Evolutionary conservation across 2,888 invertebrate genomes (phyloP).

Genomic region (Caenorhabditis afra): DNA sequence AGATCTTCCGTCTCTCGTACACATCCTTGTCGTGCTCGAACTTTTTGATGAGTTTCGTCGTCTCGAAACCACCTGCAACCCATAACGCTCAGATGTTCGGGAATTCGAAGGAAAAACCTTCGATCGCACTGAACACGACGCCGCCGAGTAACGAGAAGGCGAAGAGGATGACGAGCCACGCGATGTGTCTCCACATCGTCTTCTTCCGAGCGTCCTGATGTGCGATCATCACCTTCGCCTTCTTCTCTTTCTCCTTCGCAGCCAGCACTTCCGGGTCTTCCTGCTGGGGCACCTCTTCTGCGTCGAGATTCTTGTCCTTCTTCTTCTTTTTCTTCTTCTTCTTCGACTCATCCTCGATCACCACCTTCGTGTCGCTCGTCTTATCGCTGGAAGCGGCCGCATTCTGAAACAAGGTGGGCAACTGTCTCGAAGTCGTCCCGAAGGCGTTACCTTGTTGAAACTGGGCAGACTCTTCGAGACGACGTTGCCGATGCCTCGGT

Average conservation of each 20-base stretch:
- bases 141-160: conserved; percentile 72
- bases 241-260: conserved; percentile 51
- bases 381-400: conserved; percentile 12
- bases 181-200: conserved; percentile 70
- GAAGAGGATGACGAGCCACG: conserved; percentile 68
- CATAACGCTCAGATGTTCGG: conserved; percentile 9
- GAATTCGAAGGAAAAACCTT: conserved; percentile 60
- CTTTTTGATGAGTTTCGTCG: conserved; percentile 59
- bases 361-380: conserved; percentile 42
- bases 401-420: too few species aligned
- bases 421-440: too few species aligned
- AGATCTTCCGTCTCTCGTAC: conserved; percentile 64
- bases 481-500: conserved; percentile 63
- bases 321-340: conserved; percentile 64
- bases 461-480: conserved; percentile 70
- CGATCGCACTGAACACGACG: conserved; percentile 71
- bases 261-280: conserved; percentile 55
- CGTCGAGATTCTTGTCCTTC: conserved; percentile 51
- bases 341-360: conserved; percentile 52
- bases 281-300: conserved; percentile 51
- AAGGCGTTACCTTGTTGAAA: conserved; percentile 55
- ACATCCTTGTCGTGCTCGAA: conserved; percentile 69
- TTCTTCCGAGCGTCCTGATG: conserved; percentile 67
- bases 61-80: conserved; percentile 68
- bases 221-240: conserved; percentile 63